phyloP scores from a whole-genome alignment of 2,797 vertebrate species.

The Hoplostethus atlanticus region DNA sequence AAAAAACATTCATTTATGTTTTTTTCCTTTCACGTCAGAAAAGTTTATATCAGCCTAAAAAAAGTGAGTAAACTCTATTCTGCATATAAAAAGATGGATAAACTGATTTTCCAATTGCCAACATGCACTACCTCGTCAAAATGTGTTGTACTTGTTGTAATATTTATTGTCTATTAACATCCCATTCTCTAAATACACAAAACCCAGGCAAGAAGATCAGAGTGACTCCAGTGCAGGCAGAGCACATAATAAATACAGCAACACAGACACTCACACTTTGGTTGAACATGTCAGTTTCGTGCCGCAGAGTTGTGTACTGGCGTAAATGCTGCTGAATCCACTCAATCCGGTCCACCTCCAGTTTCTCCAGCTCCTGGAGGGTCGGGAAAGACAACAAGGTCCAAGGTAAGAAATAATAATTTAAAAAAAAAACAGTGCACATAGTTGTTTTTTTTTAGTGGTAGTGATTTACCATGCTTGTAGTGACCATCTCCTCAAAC shows the following conservation, averaged over 20 bases:
- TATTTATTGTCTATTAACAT: too few relatives aligned
- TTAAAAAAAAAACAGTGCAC: too few relatives aligned
- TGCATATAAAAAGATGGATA: background rate
- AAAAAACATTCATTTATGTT: too few relatives aligned
- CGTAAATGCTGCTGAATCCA: conserved; percentile 96
- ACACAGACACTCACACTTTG: conserved; percentile 91
- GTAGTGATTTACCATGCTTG: conserved; percentile 88
- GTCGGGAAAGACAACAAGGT: background rate
- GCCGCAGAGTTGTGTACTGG: conserved; percentile 95
- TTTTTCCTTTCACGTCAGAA: background rate
- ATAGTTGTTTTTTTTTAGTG: too few relatives aligned
- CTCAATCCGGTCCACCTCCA: conserved; percentile 97
- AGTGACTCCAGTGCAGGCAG: background rate
- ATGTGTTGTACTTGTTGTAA: too few relatives aligned
- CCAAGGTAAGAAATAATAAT: background rate
- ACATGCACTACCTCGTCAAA: too few relatives aligned
- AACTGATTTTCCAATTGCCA: background rate
- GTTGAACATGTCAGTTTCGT: conserved; percentile 99
- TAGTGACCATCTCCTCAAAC: conserved; percentile 99
- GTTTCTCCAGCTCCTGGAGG: conserved; percentile 92
- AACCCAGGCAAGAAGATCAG: too few relatives aligned
- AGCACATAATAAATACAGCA: background rate
- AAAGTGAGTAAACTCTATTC: background rate
- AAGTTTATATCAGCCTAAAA: background rate
- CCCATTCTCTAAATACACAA: too few relatives aligned